Conservation (phyloP, 2,888 invertebrate species). For the Halictus quadricinctus region DNA sequence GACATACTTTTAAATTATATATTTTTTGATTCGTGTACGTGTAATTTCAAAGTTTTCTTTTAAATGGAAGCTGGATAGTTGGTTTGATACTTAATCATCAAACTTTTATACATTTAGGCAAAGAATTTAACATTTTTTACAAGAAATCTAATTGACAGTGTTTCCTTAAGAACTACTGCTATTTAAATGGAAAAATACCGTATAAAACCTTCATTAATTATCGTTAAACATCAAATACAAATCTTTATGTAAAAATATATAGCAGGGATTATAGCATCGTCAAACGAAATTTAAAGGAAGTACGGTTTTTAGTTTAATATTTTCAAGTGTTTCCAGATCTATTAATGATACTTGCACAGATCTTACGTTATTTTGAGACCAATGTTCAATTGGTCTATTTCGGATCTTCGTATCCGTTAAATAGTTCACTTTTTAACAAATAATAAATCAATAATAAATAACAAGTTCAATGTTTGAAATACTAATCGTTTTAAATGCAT, state of each 20-base stretch:
- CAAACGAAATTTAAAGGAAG: constrained; percentile 50
- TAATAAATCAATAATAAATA: constrained; percentile 41
- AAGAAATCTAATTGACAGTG: constrained; percentile 73
- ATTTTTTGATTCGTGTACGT: not conserved
- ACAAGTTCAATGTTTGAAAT: constrained; percentile 23
- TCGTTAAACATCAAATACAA: constrained; percentile 33
- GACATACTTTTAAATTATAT: not conserved
- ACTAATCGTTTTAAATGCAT: constrained; percentile 50
- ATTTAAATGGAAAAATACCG: constrained; percentile 73
- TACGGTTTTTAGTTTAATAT: constrained; percentile 10
- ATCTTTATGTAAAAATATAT: constrained; percentile 36
- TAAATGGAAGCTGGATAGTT: not conserved
- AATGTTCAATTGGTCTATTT: constrained; percentile 10
- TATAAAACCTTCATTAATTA: constrained; percentile 56
- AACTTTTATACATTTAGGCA: constrained; percentile 13
- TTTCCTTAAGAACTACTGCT: constrained; percentile 69
- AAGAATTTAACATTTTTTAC: constrained; percentile 28
- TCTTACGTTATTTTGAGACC: constrained; percentile 1
- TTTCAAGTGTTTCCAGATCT: not conserved
- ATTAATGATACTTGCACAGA: not conserved
- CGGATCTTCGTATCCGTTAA: not conserved
- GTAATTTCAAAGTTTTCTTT: constrained; percentile 1
- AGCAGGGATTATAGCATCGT: constrained; percentile 40
- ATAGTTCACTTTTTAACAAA: constrained; percentile 10
- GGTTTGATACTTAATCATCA: not conserved